A percentile compares a stretch with the other conserved stretches of the same genome.
Conservation (phyloP, 2,797 vertebrate species). For the Etheostoma nigrum region DNA sequence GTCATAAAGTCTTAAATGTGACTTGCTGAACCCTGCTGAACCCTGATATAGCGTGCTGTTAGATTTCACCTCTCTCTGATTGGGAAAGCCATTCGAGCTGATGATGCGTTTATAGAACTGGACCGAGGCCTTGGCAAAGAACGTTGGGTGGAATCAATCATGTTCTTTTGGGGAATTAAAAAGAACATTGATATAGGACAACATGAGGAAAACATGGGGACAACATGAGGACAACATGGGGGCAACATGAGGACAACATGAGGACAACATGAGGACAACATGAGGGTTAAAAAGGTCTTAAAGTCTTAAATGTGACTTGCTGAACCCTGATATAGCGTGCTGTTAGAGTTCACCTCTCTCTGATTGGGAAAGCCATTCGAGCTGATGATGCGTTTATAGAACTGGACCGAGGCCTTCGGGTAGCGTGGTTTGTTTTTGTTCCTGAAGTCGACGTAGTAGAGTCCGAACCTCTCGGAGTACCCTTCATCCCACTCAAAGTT, state of each 20-base stretch:
- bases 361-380: slow-evolving; percentile 92
- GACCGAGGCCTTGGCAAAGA: slow-evolving; percentile 92
- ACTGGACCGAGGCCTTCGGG: slow-evolving; percentile 92
- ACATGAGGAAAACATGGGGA: too few relatives aligned
- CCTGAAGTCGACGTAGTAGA: slow-evolving; percentile 91
- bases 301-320: too few relatives aligned
- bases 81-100: slow-evolving; percentile 92
- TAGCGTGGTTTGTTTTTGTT: slow-evolving; percentile 90
- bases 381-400: slow-evolving; percentile 90
- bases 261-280: too few relatives aligned
- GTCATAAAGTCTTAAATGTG: too few relatives aligned
- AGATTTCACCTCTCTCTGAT: slow-evolving; percentile 85
- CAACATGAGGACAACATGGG: too few relatives aligned
- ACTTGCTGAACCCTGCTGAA: too few relatives aligned
- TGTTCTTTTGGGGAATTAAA: too few relatives aligned
- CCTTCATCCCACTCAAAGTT: slow-evolving; percentile 96
- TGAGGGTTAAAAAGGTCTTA: too few relatives aligned
- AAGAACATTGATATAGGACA: too few relatives aligned
- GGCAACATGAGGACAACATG: too few relatives aligned
- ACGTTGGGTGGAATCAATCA: too few relatives aligned
- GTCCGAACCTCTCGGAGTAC: slow-evolving; percentile 90
- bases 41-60: accelerated
- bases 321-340: background rate
- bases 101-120: slow-evolving; percentile 92
- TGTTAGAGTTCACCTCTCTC: slow-evolving; percentile 83